A percentile compares a stretch with the other conserved stretches of the same genome.
phyloP scores from a whole-genome alignment of 2,797 vertebrate genomes.

The Microctenopoma stevenorrisi region DNA sequence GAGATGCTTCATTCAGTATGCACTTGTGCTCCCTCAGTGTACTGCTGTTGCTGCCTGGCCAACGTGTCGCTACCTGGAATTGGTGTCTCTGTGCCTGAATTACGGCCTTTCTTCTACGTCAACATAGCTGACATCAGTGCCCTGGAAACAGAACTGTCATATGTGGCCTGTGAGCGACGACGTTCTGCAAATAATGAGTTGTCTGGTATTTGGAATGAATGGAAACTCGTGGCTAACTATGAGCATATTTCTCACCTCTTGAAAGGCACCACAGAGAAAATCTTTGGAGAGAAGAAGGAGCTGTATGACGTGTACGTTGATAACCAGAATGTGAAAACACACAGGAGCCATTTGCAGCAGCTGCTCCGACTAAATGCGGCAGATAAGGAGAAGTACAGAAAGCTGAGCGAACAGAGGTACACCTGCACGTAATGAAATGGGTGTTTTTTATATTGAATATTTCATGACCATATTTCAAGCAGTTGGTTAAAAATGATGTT shows the following conservation, averaged over 20 bases:
- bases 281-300: slow-evolving; percentile 96
- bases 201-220: neutral
- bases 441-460: no score
- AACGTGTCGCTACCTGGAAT: slow-evolving; percentile 95
- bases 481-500: no score
- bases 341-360: slow-evolving; percentile 90
- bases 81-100: slow-evolving; percentile 91
- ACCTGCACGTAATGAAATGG: neutral
- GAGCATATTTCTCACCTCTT: neutral
- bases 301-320: slow-evolving; percentile 96
- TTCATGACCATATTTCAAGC: no score
- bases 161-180: slow-evolving; percentile 94
- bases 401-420: slow-evolving; percentile 97
- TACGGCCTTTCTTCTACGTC: slow-evolving; percentile 98
- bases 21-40: slow-evolving; percentile 82
- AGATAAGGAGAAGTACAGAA: slow-evolving; percentile 94
- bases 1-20: slow-evolving; percentile 2
- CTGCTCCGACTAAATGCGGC: slow-evolving; percentile 92
- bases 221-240: neutral
- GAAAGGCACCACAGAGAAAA: slow-evolving; percentile 97
- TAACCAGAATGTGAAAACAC: slow-evolving; percentile 99
- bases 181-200: neutral
- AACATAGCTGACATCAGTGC: slow-evolving; percentile 95
- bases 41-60: slow-evolving; percentile 97
- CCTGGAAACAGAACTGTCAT: slow-evolving; percentile 93